Base-by-base conservation (phyloP, 1,140 invertebrate species). In the Laodelphax striatellus region DNA sequence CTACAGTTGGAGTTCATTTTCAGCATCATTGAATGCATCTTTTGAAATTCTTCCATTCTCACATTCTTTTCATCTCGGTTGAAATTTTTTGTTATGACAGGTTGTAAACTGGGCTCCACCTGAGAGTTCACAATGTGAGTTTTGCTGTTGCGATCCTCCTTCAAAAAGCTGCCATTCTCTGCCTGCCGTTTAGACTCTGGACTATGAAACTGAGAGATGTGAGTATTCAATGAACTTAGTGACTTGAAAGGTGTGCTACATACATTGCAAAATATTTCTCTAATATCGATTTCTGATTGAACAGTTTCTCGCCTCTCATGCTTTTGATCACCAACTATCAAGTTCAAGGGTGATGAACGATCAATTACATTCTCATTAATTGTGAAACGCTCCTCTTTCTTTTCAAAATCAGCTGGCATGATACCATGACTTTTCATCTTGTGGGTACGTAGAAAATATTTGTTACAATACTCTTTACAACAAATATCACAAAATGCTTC, bases 401-500 rank as follows among this genome's bases (percentile, higher is more conserved):
- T 55, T 41, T 78, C 79, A 13, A 80, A 80, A 0, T 79, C 79
- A 9, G 81, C 80, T 31, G 85, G 77, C 19, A 81, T 74, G 14
- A 84, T 77, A 0, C 87, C 86, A 68, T 91, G 88, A n/a, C 84
- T 76, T 69, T 90, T 87, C 72, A 90, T 80, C 66, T 94, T 92
- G 72, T 97, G 94, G 16, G 91, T 94, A 31, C 90, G 81, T 17
- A 97, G 73, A 70, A 95, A 96, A 69, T 95, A 95, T 70, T 95
- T 94, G 71, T 96, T 97, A 72, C 89, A 91, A 72, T 95, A 92
- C 75, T 96, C 93, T 71, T 96, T 96, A 70, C 89, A 90, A 70
- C 94, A 97, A 52, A 95, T 83, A 69, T 95, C 92, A 73, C 93
- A 97, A 70, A 94, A 96, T 13, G 90, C 58, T 52, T 58, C 63